Percentiles rank a stretch among this genome's conserved stretches.
phyloP scores from a whole-genome alignment of 2,113 vertebrate species.

The Alces alces region DNA sequence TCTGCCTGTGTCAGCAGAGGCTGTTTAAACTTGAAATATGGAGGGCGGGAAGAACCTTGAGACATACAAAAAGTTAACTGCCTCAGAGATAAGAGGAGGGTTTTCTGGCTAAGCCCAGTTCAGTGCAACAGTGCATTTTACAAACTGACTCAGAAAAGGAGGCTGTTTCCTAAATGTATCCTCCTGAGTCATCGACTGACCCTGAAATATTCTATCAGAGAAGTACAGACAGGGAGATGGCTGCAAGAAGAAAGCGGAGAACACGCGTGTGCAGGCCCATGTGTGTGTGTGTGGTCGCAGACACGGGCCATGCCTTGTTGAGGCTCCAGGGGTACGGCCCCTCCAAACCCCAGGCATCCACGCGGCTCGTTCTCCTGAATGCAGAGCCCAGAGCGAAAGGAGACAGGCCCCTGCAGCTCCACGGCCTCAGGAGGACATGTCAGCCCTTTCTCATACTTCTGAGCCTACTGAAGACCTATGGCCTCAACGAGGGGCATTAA shows the following conservation, averaged over 20 bases:
- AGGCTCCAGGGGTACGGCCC: rapidly evolving
- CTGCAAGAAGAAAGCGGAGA: neutral
- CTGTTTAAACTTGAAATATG: neutral
- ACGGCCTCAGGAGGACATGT: rapidly evolving
- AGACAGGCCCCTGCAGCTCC: rapidly evolving
- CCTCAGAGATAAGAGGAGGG: neutral
- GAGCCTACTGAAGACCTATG: neutral
- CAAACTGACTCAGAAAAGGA: neutral
- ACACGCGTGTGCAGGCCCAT: rapidly evolving
- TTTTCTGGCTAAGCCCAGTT: neutral
- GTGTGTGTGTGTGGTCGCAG: rapidly evolving
- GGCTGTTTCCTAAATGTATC: neutral
- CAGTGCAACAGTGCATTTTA: neutral
- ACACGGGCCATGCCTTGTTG: rapidly evolving
- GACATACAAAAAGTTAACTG: neutral
- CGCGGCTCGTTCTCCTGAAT: neutral
- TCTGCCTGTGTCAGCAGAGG: neutral
- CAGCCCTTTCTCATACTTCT: neutral
- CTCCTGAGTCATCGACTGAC: neutral
- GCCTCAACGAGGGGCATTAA: neutral
- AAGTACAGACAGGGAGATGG: neutral
- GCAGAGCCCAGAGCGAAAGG: neutral
- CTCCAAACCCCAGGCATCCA: neutral
- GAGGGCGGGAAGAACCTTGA: neutral
- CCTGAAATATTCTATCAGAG: neutral